These are phyloP conservation scores for Fopius arisanus DNA, from an alignment of 1,140 invertebrate genomes.

Conservation along the genomic window DNA sequence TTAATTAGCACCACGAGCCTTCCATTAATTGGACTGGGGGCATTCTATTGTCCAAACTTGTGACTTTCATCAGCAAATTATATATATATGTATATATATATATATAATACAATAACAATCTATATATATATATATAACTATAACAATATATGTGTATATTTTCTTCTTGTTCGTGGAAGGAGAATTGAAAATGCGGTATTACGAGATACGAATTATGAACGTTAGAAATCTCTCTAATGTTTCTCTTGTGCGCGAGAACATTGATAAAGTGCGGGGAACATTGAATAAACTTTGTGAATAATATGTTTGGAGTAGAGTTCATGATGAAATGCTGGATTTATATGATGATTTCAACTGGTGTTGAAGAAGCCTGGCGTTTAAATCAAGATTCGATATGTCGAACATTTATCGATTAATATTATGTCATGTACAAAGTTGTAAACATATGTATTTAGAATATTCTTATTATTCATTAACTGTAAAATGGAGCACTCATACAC, in stretches of 20 bases:
- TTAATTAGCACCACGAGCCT: conserved; percentile 1
- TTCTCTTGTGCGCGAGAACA: not conserved
- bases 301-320: not conserved
- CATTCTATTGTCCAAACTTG: not conserved
- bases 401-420: conserved; percentile 23
- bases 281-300: not conserved
- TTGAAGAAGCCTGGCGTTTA: not conserved
- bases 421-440: conserved; percentile 34
- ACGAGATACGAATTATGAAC: not conserved
- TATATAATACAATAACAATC: not conserved
- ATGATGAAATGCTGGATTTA: not conserved
- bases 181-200: not conserved
- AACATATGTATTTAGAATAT: conserved; percentile 33
- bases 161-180: not conserved
- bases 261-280: not conserved
- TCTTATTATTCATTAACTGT: conserved; percentile 18
- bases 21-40: not conserved
- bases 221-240: not conserved
- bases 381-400: conserved; percentile 21
- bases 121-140: too few species aligned
- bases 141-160: not conserved
- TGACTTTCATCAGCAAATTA: not conserved
- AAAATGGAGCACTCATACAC: conserved; percentile 22
- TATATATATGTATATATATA: not conserved
- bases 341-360: not conserved